Conservation (phyloP, 2,797 vertebrate species). For the Danio albolineatus region DNA sequence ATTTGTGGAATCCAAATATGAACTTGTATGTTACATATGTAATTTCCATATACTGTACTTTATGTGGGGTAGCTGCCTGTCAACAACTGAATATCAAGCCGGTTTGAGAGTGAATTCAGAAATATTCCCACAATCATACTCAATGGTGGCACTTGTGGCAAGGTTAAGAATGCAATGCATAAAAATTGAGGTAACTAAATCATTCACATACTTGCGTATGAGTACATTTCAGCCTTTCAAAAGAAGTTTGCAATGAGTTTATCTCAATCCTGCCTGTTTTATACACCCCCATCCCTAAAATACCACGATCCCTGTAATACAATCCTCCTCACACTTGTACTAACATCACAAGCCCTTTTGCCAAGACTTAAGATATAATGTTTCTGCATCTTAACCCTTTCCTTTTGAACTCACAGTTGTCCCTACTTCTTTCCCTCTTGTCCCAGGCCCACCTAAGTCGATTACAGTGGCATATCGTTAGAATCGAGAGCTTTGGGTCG, state of each 20-base stretch:
- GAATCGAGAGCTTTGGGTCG: slow-evolving; percentile 53
- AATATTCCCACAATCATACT: not conserved
- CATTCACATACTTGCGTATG: not conserved
- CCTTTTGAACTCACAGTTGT: slow-evolving; percentile 57
- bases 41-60: too few species aligned
- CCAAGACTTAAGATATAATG: slow-evolving; percentile 66
- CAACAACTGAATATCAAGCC: not conserved
- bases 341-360: slow-evolving; percentile 61
- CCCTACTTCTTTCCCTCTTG: slow-evolving; percentile 1
- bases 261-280: slow-evolving; percentile 42
- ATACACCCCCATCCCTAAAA: slow-evolving; percentile 23
- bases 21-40: too few species aligned
- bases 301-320: slow-evolving; percentile 67
- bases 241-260: not conserved
- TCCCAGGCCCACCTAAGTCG: slow-evolving; percentile 36
- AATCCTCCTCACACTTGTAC: slow-evolving; percentile 61
- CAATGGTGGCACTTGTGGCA: slow-evolving; percentile 1
- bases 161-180: not conserved
- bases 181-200: not conserved
- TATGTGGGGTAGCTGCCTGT: not conserved
- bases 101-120: not conserved
- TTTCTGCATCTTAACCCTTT: slow-evolving; percentile 51
- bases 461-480: slow-evolving; percentile 65
- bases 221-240: not conserved
- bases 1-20: too few species aligned